Percentiles rank a stretch among this genome's conserved stretches.
Conservation (phyloP, 2,888 invertebrate species). For the Volucella bombylans region DNA sequence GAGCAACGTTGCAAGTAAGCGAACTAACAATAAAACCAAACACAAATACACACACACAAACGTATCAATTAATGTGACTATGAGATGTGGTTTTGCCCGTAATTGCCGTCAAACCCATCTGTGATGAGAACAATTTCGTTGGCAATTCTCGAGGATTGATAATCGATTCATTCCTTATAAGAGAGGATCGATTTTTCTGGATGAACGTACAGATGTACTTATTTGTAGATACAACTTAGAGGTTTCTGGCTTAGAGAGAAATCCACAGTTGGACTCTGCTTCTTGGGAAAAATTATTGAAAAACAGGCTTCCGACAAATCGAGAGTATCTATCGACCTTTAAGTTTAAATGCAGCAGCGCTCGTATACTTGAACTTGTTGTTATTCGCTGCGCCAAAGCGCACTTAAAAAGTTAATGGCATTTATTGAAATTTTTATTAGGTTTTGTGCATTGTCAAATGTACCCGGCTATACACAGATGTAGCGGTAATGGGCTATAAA, state of each 20-base stretch:
- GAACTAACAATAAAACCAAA: background rate
- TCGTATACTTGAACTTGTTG: background rate
- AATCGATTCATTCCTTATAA: slow-evolving; percentile 58
- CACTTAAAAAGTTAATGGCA: slow-evolving; percentile 11
- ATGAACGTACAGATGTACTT: background rate
- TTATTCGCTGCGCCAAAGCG: background rate
- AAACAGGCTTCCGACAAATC: slow-evolving; percentile 27
- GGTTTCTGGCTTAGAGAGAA: slow-evolving; percentile 41
- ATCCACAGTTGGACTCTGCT: slow-evolving; percentile 13
- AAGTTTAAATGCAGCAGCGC: slow-evolving; percentile 14
- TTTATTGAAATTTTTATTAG: slow-evolving; percentile 37
- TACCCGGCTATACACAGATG: background rate
- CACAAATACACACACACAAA: background rate
- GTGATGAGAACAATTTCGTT: slow-evolving; percentile 16
- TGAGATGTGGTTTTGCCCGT: slow-evolving; percentile 49
- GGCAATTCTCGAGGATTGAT: slow-evolving; percentile 45
- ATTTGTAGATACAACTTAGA: slow-evolving; percentile 46
- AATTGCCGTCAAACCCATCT: slow-evolving; percentile 36
- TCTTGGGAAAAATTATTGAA: background rate
- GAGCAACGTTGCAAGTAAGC: slow-evolving; percentile 44
- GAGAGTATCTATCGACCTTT: background rate
- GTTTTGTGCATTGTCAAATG: slow-evolving; percentile 26
- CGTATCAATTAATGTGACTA: slow-evolving; percentile 41
- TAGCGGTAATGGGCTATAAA: slow-evolving; percentile 36
- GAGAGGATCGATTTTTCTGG: slow-evolving; percentile 13